Base-by-base conservation (phyloP, 35 echinoderm and acorn worm species). In the Apostichopus parvimensis region DNA sequence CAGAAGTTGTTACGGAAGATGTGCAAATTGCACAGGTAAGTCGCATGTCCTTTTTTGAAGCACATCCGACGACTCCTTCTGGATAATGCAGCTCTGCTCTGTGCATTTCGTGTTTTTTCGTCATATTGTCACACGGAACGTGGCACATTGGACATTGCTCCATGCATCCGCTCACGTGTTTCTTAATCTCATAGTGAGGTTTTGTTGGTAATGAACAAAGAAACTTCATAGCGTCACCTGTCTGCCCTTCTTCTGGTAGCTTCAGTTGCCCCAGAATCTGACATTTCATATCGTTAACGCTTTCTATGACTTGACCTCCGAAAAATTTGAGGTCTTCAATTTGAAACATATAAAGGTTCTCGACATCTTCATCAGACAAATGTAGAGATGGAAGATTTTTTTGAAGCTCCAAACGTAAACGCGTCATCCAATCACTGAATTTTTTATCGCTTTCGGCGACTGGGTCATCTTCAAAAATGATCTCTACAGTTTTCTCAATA, bases 131-230 rank as follows among this genome's bases (percentile, higher is more conserved):
- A 84, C 91, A 92, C 17, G 91, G 91, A 18, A 57, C 79, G 6
- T 66, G 73, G 34, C 91, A 92, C 12, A 92, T 78, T 26, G 91
- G 91, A 56, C 91, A 92, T 28, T 82, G 56, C 18, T 64, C 91
- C 7, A 10, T 56, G 11, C 91, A 92, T 3, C 86, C 86, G 21
- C 65, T 65, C 5, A 88, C 60, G 22, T 70, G 59, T 22, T 25
- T 70, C 25, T 73, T 73, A 22, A 88, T 71, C 23, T 88, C 86
- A 17, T 45, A 4, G 25, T 88, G 86, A 66, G 86, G 86, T 71
- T 88, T 88, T 45, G 54, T 65, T 26, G 86, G 86, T 9, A 66
- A 5, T 0, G 5, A 9, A 88, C 26, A 1, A 18, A 84, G 53
- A 8, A 84, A 21, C 15, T 11, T 9, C 68, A 68, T 14, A 9